These are phyloP conservation scores for Dallia pectoralis DNA, from an alignment of 2,797 vertebrate species.

Conservation along the genomic window DNA sequence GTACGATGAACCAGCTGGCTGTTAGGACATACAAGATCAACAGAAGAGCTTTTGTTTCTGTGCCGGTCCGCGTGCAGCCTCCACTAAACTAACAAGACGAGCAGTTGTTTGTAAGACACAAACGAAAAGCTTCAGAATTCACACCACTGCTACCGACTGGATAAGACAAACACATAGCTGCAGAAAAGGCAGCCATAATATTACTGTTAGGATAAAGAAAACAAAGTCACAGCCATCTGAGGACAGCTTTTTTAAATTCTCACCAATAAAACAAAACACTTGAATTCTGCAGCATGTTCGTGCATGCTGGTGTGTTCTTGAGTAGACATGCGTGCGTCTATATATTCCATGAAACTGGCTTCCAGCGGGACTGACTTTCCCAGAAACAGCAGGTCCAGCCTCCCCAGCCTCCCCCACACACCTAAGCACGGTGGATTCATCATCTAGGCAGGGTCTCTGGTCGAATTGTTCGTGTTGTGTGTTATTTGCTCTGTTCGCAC, in stretches of 20 bases:
- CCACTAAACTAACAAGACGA: slow-evolving; percentile 21
- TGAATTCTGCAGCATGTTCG: too few relatives aligned
- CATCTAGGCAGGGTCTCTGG: too few relatives aligned
- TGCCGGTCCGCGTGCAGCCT: too few relatives aligned
- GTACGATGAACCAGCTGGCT: slow-evolving; percentile 43
- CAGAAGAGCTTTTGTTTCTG: background rate
- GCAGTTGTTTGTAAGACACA: slow-evolving; percentile 36
- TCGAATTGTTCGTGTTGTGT: too few relatives aligned
- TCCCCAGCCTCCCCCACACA: background rate
- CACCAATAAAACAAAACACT: background rate
- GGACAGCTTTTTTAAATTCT: background rate
- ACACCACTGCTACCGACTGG: background rate
- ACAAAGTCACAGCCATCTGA: background rate
- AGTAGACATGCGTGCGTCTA: too few relatives aligned
- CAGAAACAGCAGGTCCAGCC: background rate
- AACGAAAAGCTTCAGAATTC: slow-evolving; percentile 13
- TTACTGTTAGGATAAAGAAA: too few relatives aligned
- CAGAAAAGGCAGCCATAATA: background rate
- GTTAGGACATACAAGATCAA: slow-evolving; percentile 25
- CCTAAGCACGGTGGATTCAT: too few relatives aligned
- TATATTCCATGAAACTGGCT: too few relatives aligned
- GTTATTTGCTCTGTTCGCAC: too few relatives aligned
- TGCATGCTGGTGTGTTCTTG: too few relatives aligned
- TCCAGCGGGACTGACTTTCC: too few relatives aligned
- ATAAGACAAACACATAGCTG: slow-evolving; percentile 1